Conservation (phyloP, 2,888 invertebrate genomes). For the Xestia rhomboidea region DNA sequence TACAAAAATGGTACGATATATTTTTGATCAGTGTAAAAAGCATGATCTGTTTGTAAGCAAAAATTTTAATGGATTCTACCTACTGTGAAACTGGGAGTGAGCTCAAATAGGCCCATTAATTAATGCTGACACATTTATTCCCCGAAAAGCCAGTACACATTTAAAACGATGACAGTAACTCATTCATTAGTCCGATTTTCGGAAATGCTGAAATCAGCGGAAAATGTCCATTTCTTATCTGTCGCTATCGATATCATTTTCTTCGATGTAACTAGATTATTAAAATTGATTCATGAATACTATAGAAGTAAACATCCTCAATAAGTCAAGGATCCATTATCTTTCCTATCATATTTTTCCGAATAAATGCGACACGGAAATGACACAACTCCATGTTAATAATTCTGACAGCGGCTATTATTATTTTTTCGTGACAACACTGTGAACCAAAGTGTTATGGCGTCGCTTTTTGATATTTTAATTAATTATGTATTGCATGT, state of each 20-base stretch:
- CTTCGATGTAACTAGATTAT: slow-evolving; percentile 23
- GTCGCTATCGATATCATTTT: slow-evolving; percentile 16
- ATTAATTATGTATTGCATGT: slow-evolving; percentile 60
- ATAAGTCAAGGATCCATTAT: slow-evolving; percentile 30
- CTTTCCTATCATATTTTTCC: slow-evolving; percentile 36
- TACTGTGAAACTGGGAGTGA: slow-evolving; percentile 19
- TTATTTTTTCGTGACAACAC: slow-evolving; percentile 62
- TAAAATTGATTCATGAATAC: slow-evolving; percentile 35
- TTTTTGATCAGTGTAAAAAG: slow-evolving; percentile 36
- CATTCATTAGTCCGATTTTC: slow-evolving; percentile 38
- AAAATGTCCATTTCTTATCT: slow-evolving; percentile 30
- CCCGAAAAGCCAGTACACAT: slow-evolving; percentile 32
- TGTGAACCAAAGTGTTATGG: slow-evolving; percentile 62
- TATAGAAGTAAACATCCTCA: slow-evolving; percentile 27
- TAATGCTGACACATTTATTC: slow-evolving; percentile 41
- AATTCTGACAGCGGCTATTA: slow-evolving; percentile 54
- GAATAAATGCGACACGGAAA: slow-evolving; percentile 55
- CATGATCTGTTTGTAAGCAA: slow-evolving; percentile 10
- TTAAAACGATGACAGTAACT: slow-evolving; percentile 37
- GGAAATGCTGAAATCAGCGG: slow-evolving; percentile 30
- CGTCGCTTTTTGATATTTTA: slow-evolving; percentile 56
- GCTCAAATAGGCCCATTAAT: slow-evolving; percentile 35
- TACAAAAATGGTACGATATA: slow-evolving; percentile 4
- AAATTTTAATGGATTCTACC: slow-evolving; percentile 18
- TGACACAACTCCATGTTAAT: slow-evolving; percentile 58